Evolutionary conservation across 2,113 vertebrate genomes (phyloP).

Genomic region (Nipponia nippon): DNA sequence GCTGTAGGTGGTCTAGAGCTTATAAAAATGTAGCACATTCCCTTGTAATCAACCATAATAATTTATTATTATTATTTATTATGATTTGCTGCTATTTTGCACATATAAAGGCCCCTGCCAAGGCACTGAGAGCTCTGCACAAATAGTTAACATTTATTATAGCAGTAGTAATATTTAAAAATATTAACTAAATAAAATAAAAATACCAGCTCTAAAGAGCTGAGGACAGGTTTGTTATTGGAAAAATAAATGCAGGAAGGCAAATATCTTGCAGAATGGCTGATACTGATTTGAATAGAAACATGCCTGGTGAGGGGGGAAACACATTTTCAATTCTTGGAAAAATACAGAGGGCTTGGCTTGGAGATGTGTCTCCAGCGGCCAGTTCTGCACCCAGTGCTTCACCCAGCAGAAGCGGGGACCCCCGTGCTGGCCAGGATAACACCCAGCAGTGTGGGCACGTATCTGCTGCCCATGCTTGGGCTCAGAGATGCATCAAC

Average conservation of each 20-base stretch:
- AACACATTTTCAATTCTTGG: neutral
- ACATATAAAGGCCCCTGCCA: slow-evolving; percentile 38
- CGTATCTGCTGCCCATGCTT: fast-evolving
- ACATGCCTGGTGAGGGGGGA: neutral
- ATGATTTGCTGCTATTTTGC: slow-evolving; percentile 56
- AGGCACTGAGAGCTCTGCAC: slow-evolving; percentile 30
- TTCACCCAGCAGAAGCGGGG: neutral
- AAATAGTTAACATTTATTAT: slow-evolving; percentile 64
- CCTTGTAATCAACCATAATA: slow-evolving; percentile 67
- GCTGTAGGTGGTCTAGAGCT: slow-evolving; percentile 70
- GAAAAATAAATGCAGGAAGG: slow-evolving; percentile 60
- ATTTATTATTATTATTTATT: slow-evolving; percentile 72
- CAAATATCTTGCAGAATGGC: slow-evolving; percentile 41
- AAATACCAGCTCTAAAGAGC: slow-evolving; percentile 57
- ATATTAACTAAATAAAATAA: slow-evolving; percentile 68
- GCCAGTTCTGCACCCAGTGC: neutral
- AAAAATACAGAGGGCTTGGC: neutral
- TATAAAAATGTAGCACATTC: slow-evolving; percentile 66
- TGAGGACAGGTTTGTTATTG: slow-evolving; percentile 52
- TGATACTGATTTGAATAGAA: slow-evolving; percentile 50
- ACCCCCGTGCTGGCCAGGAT: neutral
- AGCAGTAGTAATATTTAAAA: slow-evolving; percentile 49
- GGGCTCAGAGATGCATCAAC: neutral
- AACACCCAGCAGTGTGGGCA: fast-evolving
- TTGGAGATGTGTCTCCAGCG: neutral